A percentile compares a stretch with the other conserved stretches of the same genome.
phyloP scores from a whole-genome alignment of 2,888 invertebrate genomes.

The Stramonita haemastoma region DNA sequence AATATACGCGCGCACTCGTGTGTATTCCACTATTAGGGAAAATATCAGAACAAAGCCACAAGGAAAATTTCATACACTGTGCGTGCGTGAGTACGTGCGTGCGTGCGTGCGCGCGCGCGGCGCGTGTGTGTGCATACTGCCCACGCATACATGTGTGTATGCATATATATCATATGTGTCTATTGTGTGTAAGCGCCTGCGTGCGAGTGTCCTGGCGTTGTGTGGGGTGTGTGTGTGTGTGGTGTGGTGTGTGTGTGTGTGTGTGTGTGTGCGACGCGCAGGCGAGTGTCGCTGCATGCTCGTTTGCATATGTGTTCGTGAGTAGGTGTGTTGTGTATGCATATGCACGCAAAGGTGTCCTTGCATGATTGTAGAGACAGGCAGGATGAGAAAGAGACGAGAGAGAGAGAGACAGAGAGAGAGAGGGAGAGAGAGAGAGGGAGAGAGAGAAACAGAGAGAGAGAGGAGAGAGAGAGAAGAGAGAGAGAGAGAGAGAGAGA shows the following conservation, averaged over 20 bases:
- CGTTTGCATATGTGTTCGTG: not conserved
- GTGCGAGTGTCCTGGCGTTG: not conserved
- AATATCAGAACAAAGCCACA: too few relatives aligned
- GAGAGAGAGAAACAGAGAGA: constrained; percentile 10
- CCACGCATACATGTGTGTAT: not conserved
- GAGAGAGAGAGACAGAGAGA: not conserved
- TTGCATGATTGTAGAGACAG: not conserved
- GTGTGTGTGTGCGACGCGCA: not conserved
- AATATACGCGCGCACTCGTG: not conserved
- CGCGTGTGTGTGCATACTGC: constrained; percentile 9
- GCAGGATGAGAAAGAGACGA: not conserved
- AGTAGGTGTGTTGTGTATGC: not conserved
- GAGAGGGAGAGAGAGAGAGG: not conserved
- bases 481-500: not conserved
- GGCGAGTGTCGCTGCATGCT: not conserved
- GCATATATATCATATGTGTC: not conserved
- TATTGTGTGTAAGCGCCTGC: not conserved
- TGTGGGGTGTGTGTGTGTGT: not conserved
- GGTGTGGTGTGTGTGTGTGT: not conserved
- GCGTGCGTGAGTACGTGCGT: not conserved
- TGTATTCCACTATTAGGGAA: not conserved
- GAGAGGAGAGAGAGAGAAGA: not conserved
- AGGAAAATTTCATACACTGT: too few relatives aligned
- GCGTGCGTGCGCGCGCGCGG: not conserved
- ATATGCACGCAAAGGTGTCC: not conserved